These are phyloP conservation scores for Fundulus diaphanus DNA, from an alignment of 2,797 vertebrate genomes.

Conservation along the genomic window DNA sequence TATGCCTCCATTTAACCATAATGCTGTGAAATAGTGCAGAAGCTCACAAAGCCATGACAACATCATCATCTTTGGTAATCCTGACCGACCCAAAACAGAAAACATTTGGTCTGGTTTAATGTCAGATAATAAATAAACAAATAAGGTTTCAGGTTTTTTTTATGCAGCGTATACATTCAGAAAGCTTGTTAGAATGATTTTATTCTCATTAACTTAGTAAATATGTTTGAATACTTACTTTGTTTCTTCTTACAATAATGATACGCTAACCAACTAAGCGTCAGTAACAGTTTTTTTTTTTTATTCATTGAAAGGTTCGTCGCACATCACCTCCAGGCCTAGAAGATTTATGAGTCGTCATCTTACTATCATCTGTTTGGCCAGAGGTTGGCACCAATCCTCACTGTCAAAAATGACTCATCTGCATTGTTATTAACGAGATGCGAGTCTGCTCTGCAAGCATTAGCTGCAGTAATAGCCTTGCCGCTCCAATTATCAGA, in stretches of 20 bases:
- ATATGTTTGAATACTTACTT: not conserved
- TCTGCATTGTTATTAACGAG: slow-evolving; percentile 47
- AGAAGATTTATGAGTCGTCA: slow-evolving; percentile 29
- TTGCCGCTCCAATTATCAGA: slow-evolving; percentile 49
- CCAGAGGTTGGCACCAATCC: slow-evolving; percentile 23
- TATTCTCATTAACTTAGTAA: not conserved
- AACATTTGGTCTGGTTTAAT: too few relatives aligned
- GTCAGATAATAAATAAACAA: too few relatives aligned
- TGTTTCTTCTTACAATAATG: not conserved
- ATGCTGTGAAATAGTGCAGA: too few relatives aligned
- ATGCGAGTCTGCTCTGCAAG: slow-evolving; percentile 22
- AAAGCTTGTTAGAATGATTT: not conserved
- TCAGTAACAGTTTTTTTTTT: slow-evolving; percentile 11
- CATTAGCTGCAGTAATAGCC: slow-evolving; percentile 37
- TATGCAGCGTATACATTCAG: not conserved
- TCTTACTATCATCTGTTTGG: slow-evolving; percentile 35
- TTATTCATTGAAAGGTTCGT: slow-evolving; percentile 27
- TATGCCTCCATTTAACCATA: too few relatives aligned
- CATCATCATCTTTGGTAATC: too few relatives aligned
- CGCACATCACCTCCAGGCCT: slow-evolving; percentile 20
- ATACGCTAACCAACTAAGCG: slow-evolving; percentile 13
- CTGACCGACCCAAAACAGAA: too few relatives aligned
- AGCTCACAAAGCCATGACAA: too few relatives aligned
- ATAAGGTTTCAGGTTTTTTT: too few relatives aligned
- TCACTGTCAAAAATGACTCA: slow-evolving; percentile 33